Conservation (phyloP, 1,140 invertebrate species). For the Whitmania pigra region DNA sequence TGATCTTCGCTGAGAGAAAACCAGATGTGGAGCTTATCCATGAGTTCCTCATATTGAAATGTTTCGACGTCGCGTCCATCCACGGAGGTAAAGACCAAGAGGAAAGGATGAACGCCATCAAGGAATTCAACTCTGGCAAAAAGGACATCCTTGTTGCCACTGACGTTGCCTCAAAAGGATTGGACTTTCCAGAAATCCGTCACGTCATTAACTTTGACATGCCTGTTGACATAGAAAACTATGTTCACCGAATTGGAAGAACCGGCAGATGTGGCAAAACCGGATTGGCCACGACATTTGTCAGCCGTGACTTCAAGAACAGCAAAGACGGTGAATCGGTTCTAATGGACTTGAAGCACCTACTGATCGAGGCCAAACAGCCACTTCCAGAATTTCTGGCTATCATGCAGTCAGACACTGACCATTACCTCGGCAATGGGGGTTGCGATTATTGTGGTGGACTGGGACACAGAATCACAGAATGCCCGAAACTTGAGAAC, state of each 20-base stretch:
- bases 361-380: slow-evolving; percentile 90
- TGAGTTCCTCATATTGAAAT: slow-evolving; percentile 89
- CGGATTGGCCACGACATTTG: slow-evolving; percentile 89
- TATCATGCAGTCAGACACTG: slow-evolving; percentile 77
- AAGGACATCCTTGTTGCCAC: slow-evolving; percentile 86
- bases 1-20: slow-evolving; percentile 98
- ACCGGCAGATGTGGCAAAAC: slow-evolving; percentile 80
- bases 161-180: slow-evolving; percentile 91
- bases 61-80: slow-evolving; percentile 86
- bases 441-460: slow-evolving; percentile 95
- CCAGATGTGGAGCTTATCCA: slow-evolving; percentile 98
- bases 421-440: slow-evolving; percentile 70
- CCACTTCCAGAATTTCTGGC: slow-evolving; percentile 75
- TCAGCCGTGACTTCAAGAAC: slow-evolving; percentile 66
- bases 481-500: slow-evolving; percentile 96
- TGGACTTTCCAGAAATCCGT: slow-evolving; percentile 92
- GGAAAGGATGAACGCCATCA: slow-evolving; percentile 82
- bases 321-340: slow-evolving; percentile 66
- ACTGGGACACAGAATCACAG: slow-evolving; percentile 92
- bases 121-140: slow-evolving; percentile 74
- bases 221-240: slow-evolving; percentile 99
- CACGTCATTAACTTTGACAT: slow-evolving; percentile 99
- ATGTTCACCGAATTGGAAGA: slow-evolving; percentile 93
- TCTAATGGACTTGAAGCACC: slow-evolving; percentile 84
- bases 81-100: slow-evolving; percentile 99